These are phyloP conservation scores for Drosophila parabipectinata DNA, from an alignment of 1,140 invertebrate genomes.

Conservation along the genomic window DNA sequence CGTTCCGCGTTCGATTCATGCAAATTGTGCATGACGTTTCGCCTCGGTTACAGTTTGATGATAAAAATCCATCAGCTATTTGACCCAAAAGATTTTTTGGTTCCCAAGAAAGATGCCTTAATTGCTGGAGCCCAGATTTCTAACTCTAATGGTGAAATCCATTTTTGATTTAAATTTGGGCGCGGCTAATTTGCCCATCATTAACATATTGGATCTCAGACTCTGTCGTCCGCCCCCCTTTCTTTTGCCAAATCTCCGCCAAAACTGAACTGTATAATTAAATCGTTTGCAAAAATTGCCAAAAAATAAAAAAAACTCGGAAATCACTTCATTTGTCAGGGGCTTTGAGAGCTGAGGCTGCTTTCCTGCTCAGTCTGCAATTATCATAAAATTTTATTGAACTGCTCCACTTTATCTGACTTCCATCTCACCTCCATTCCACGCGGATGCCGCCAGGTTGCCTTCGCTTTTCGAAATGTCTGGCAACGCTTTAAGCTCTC, in stretches of 20 bases:
- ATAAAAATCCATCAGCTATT: conserved; percentile 53
- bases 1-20: conserved; percentile 70
- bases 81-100: conserved; percentile 71
- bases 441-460: background rate
- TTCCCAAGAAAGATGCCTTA: conserved; percentile 60
- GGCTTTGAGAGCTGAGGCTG: conserved; percentile 6
- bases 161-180: conserved; percentile 48
- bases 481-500: conserved; percentile 67
- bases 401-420: conserved; percentile 78
- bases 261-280: conserved; percentile 54
- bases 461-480: conserved; percentile 17
- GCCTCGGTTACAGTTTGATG: conserved; percentile 78
- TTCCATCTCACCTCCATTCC: conserved; percentile 33
- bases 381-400: conserved; percentile 79
- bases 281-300: conserved; percentile 47
- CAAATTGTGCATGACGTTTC: conserved; percentile 79
- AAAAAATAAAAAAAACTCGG: conserved; percentile 36
- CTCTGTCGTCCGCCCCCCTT: background rate
- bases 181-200: conserved; percentile 41
- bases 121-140: conserved; percentile 46
- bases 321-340: conserved; percentile 77
- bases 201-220: conserved; percentile 29
- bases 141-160: conserved; percentile 54
- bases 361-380: conserved; percentile 53
- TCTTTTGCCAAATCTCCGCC: background rate